These are phyloP conservation scores for Pararge aegeria DNA, from an alignment of 1,140 invertebrate species.

Conservation along the genomic window DNA sequence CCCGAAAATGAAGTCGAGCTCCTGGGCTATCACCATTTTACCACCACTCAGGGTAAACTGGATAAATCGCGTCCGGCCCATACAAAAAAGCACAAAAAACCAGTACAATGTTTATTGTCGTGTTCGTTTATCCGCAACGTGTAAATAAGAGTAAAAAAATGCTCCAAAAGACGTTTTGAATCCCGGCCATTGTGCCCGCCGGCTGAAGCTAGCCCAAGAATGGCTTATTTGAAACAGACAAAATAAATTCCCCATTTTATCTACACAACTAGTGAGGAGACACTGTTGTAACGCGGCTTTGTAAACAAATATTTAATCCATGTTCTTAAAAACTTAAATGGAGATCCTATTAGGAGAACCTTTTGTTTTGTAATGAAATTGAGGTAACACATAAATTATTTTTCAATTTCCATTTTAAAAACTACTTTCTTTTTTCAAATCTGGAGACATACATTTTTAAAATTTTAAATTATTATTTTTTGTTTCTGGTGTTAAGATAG, in stretches of 20 bases:
- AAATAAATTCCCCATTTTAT: conserved; percentile 14
- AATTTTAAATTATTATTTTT: too few species aligned
- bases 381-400: too few species aligned
- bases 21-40: background rate
- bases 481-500: too few species aligned
- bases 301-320: too few species aligned
- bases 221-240: conserved; percentile 6
- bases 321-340: too few species aligned
- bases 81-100: background rate
- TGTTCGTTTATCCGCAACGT: background rate
- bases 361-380: too few species aligned
- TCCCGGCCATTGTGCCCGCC: background rate
- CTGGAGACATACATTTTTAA: too few species aligned
- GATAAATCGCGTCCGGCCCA: background rate
- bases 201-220: conserved; percentile 2
- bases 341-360: too few species aligned
- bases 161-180: background rate
- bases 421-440: too few species aligned
- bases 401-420: too few species aligned
- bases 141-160: conserved; percentile 4
- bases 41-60: background rate
- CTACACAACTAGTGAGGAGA: background rate
- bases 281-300: background rate
- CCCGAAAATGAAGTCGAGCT: too few species aligned
- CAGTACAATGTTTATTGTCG: background rate